Percentiles rank a stretch among this genome's conserved stretches.
Conservation (phyloP, 2,888 invertebrate species). For the Tachina fera region DNA sequence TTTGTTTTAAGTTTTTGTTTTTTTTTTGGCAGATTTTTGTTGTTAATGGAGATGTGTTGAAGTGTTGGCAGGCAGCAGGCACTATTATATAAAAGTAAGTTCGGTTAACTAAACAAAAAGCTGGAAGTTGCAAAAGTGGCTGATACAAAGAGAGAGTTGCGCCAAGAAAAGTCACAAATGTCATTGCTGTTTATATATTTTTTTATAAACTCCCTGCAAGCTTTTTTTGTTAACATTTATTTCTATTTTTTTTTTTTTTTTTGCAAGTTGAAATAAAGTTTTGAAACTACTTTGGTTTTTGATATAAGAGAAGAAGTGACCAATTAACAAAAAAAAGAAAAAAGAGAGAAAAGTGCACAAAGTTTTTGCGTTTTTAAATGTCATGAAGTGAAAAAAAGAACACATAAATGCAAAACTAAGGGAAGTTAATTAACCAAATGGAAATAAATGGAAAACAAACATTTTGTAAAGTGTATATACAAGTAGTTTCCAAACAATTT, state of each 20-base stretch:
- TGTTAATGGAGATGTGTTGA: conserved; percentile 39
- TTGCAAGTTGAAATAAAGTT: not conserved
- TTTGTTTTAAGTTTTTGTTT: conserved; percentile 10
- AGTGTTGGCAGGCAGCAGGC: conserved; percentile 67
- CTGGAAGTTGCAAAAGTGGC: conserved; percentile 17
- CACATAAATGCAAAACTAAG: not conserved
- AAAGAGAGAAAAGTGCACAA: not conserved
- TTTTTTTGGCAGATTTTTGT: conserved; percentile 6
- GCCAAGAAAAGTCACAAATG: conserved; percentile 59
- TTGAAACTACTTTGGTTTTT: conserved; percentile 29
- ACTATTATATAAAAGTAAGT: conserved; percentile 65
- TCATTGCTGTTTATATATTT: conserved; percentile 38
- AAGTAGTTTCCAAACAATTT: too few species aligned
- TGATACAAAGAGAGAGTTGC: conserved; percentile 11
- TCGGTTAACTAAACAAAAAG: conserved; percentile 58
- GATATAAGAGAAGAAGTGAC: conserved; percentile 1
- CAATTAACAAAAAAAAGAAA: conserved; percentile 22
- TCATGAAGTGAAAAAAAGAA: not conserved
- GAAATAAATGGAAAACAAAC: not conserved
- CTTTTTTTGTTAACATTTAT: conserved; percentile 2
- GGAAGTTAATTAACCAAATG: conserved; percentile 43
- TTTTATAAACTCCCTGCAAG: conserved; percentile 22
- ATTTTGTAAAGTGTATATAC: too few species aligned
- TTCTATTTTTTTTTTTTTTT: not conserved
- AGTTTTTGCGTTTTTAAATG: conserved; percentile 17